These are phyloP conservation scores for Diadophis punctatus DNA, from an alignment of 2,113 vertebrate species.

Conservation along the genomic window DNA sequence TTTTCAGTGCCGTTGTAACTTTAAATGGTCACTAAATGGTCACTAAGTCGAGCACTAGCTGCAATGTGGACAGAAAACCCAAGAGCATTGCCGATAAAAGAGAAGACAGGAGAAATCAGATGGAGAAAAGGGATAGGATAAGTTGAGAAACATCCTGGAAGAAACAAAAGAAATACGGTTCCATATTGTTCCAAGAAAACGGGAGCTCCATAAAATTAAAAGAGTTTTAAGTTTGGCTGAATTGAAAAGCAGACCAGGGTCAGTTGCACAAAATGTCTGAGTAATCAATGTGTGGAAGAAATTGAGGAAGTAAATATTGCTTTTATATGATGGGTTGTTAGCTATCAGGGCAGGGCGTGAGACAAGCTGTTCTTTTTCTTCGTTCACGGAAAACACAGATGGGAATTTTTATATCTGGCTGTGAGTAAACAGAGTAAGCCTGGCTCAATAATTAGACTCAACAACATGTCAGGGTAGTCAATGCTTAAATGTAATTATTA, in stretches of 20 bases:
- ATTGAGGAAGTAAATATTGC: neutral
- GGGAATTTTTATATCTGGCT: neutral
- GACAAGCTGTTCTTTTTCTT: neutral
- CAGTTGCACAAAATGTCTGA: neutral
- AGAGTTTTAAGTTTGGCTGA: neutral
- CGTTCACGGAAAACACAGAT: neutral
- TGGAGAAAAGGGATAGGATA: neutral
- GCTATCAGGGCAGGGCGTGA: neutral
- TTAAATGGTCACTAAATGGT: neutral
- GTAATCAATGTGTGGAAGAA: neutral
- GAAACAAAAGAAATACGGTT: neutral
- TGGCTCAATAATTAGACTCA: neutral
- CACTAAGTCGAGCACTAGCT: neutral
- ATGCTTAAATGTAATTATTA: neutral
- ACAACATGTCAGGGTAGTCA: neutral
- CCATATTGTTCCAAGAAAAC: neutral
- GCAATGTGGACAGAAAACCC: neutral
- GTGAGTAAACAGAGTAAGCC: neutral
- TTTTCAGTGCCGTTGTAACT: neutral
- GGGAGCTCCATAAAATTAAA: neutral
- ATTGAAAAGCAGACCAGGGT: neutral
- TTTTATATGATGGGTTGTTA: neutral
- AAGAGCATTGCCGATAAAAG: neutral
- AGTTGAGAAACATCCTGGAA: neutral
- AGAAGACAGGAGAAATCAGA: neutral